Percentiles rank a stretch among this genome's conserved stretches.
These are phyloP conservation scores for Gymnorhina tibicen DNA, from an alignment of 2,113 vertebrate genomes.

Conservation along the genomic window DNA sequence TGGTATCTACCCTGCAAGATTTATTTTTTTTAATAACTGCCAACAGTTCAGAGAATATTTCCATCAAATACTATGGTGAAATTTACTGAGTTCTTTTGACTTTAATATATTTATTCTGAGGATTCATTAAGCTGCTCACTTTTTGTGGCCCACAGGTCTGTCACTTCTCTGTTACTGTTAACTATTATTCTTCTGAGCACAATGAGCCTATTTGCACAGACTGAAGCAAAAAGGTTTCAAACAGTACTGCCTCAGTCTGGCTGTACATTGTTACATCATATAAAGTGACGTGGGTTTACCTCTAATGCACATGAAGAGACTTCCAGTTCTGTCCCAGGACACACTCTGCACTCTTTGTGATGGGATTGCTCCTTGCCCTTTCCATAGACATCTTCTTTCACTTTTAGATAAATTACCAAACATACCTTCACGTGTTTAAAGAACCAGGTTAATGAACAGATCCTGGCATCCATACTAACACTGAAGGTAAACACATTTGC, in stretches of 20 bases:
- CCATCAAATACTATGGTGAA: not conserved
- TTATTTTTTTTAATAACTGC: not conserved
- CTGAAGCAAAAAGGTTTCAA: not conserved
- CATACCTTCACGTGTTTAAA: not conserved
- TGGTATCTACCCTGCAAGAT: not conserved
- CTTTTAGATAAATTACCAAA: not conserved
- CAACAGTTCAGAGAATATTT: not conserved
- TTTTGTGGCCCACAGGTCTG: not conserved
- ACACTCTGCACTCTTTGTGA: not conserved
- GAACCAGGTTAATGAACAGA: not conserved
- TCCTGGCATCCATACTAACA: not conserved
- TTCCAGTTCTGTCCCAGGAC: not conserved
- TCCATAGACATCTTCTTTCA: not conserved
- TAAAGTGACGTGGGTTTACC: not conserved
- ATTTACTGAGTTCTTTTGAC: not conserved
- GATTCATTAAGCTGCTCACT: not conserved
- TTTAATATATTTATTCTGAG: not conserved
- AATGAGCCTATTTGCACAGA: not conserved
- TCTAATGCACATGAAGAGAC: not conserved
- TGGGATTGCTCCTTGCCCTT: not conserved
- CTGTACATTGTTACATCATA: not conserved
- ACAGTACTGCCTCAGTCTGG: not conserved
- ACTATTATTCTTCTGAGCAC: not conserved
- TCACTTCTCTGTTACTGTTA: not conserved
- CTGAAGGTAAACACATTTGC: not conserved